A percentile compares a stretch with the other conserved stretches of the same genome.
Conservation (phyloP, 2,113 vertebrate genomes). For the Aldabrachelys gigantea region DNA sequence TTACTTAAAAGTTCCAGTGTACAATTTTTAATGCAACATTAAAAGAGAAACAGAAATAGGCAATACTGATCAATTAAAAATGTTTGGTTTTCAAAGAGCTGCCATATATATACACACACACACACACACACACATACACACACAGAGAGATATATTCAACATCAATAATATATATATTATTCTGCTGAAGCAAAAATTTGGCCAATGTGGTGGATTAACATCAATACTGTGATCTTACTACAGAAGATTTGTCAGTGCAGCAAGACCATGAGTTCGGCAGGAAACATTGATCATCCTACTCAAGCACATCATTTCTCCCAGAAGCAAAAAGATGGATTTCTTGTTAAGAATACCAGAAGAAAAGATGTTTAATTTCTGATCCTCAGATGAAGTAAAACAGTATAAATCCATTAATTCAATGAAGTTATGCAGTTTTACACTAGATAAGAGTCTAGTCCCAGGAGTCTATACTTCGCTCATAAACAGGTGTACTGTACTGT, state of each 20-base stretch:
- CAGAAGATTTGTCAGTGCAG: neutral
- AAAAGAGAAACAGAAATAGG: neutral
- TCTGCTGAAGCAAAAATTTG: neutral
- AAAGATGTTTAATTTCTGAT: conserved; percentile 13
- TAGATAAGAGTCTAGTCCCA: neutral
- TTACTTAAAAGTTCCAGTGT: neutral
- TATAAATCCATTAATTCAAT: neutral
- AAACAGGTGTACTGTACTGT: neutral
- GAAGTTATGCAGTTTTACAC: neutral
- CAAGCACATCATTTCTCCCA: neutral
- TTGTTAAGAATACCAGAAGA: neutral
- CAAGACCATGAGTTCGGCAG: neutral
- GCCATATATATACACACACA: neutral
- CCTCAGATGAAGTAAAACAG: neutral
- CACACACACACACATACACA: neutral
- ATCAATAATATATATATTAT: neutral
- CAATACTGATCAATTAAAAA: neutral
- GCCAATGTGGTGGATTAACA: neutral
- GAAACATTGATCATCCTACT: neutral
- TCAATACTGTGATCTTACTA: neutral
- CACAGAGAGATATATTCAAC: too few species aligned
- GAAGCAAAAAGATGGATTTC: neutral
- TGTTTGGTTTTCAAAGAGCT: neutral
- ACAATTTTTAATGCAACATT: neutral
- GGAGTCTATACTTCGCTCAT: neutral